Conservation (phyloP, 2,113 vertebrate genomes). For the Lonchura striata region DNA sequence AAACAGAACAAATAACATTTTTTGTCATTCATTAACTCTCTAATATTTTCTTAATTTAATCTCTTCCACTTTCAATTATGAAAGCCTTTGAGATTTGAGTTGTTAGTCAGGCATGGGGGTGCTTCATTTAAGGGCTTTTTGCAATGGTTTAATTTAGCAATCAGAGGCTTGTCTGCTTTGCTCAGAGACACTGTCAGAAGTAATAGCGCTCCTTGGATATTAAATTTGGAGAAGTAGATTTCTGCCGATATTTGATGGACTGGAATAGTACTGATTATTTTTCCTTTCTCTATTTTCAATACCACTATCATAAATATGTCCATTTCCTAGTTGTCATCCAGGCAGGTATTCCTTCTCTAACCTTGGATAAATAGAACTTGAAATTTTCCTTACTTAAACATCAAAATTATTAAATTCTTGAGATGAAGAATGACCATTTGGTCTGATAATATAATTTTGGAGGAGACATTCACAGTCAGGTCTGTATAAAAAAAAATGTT, state of each 20-base stretch:
- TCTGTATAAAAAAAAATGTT: not conserved
- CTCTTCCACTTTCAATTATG: conserved; percentile 49
- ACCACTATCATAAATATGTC: not conserved
- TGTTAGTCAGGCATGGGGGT: conserved; percentile 43
- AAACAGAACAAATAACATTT: conserved; percentile 28
- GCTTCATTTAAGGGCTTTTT: conserved; percentile 45
- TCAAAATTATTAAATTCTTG: not conserved
- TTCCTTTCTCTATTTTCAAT: not conserved
- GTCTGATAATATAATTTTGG: not conserved
- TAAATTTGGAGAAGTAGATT: conserved; percentile 12
- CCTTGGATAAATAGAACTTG: not conserved
- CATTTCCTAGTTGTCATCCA: not conserved
- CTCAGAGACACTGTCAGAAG: conserved; percentile 16
- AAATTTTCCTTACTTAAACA: not conserved
- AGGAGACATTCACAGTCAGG: not conserved
- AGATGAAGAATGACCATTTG: not conserved
- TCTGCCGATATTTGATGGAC: not conserved
- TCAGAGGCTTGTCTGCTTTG: conserved; percentile 43
- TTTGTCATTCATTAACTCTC: conserved; percentile 41
- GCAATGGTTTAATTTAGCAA: conserved; percentile 59
- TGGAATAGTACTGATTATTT: not conserved
- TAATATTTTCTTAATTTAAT: conserved; percentile 54
- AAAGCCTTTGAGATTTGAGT: conserved; percentile 58
- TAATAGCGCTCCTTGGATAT: conserved; percentile 34
- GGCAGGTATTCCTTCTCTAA: not conserved